Evolutionary conservation across 64 coral and sea anemone species (phyloP), one percentile per base, ranked within the genome.

Genomic region (Dendrophyllia cribrosa): DNA sequence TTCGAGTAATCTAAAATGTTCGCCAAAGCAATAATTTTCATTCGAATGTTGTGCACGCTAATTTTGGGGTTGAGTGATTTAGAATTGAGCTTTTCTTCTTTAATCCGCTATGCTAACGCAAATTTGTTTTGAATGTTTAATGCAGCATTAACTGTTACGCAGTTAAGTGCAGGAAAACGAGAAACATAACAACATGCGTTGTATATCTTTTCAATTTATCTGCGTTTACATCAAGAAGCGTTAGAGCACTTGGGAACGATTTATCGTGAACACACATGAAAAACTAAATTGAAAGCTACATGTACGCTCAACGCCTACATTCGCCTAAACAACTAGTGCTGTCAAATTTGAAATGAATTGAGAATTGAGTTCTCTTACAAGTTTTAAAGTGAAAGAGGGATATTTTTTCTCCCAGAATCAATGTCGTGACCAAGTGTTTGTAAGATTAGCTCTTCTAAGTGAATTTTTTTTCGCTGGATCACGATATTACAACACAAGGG

Each of bases 381-480:
- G 22, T 73, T 73, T 73, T 26, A 26, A 47, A 9, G 43, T n/a
- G 5, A 69, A 69, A 25, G 20, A 69, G 0, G 61, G 19, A 64
- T 64, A 5, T 14, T 64, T 64, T 64, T 5, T 58, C n/a, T 75
- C 16, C 12, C 55, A 6, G 19, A 58, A 60, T 59, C 16, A 10
- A 11, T 84, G 43, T 67, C 80, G 80, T 84, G 80, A 84, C 59
- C 3, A 50, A 84, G 9, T 65, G 62, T 84, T 84, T 84, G 34
- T n/a, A 19, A 68, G 72, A 75, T 75, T 44, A 43, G 71, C 14
- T 45, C 14, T 19, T 45, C 46, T 75, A 10, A 21, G 34, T 12
- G 47, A 82, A 47, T 5, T 75, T 75, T 6, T 43, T 51, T n/a
- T 51, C 46, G 1, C 9, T 58, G 15, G 43, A 45, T 20, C 60